Evolutionary conservation across 2,888 invertebrate genomes (phyloP).

Genomic region (Omphaloscelis lunosa): DNA sequence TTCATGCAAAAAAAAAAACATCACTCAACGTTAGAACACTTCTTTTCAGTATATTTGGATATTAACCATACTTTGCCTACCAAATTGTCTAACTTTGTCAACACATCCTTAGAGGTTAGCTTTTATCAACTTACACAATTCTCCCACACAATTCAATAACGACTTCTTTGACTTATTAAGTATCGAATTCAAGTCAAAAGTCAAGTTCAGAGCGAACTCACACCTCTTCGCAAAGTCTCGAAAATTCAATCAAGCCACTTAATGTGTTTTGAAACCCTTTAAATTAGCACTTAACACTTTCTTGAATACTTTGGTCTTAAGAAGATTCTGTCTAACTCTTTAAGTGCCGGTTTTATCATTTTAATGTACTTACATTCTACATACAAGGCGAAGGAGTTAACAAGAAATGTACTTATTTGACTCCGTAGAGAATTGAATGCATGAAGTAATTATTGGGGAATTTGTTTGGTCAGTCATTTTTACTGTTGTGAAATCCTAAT

Average conservation of each 20-base stretch:
- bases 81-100: background rate
- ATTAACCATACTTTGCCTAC: background rate
- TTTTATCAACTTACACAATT: constrained; percentile 15
- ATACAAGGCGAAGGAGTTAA: background rate
- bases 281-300: constrained; percentile 42
- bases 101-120: background rate
- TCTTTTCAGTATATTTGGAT: background rate
- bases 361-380: constrained; percentile 3
- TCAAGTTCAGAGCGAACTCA: constrained; percentile 27
- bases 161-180: constrained; percentile 21
- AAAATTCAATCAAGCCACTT: constrained; percentile 64
- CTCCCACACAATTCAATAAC: background rate
- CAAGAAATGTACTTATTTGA: background rate
- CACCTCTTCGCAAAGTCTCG: constrained; percentile 33
- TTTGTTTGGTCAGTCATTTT: too few relatives aligned
- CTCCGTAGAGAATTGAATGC: background rate
- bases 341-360: constrained; percentile 20
- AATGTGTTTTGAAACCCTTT: constrained; percentile 61
- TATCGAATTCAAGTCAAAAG: constrained; percentile 31
- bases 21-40: background rate
- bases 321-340: constrained; percentile 35
- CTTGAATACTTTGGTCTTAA: constrained; percentile 36
- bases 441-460: too few relatives aligned
- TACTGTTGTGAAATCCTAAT: too few relatives aligned
- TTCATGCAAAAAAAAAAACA: background rate